phyloP scores from a whole-genome alignment of 1,140 invertebrate genomes.

The Dinothrombium tinctorium region DNA sequence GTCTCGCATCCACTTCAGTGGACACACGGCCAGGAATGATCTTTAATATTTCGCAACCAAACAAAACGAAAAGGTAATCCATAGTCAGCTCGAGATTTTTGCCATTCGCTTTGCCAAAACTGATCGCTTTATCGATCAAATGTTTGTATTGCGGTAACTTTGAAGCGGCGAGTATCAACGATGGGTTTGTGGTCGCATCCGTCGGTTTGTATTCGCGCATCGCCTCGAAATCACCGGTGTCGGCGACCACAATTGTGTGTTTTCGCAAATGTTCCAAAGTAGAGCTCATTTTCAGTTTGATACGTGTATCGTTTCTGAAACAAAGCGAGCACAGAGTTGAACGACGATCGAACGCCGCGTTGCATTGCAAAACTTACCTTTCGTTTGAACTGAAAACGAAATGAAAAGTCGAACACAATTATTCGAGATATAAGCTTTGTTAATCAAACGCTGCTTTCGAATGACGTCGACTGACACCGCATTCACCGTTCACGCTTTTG shows the following conservation, averaged over 20 bases:
- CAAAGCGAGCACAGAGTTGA: no score
- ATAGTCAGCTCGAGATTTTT: slow-evolving; percentile 36
- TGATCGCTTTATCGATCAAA: slow-evolving; percentile 65
- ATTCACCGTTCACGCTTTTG: no score
- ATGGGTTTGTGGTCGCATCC: slow-evolving; percentile 99
- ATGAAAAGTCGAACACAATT: no score
- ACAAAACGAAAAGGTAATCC: slow-evolving; percentile 67
- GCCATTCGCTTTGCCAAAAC: slow-evolving; percentile 49
- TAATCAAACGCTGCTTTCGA: no score
- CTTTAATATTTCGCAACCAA: slow-evolving; percentile 90
- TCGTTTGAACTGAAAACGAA: no score
- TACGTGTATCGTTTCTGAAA: no score
- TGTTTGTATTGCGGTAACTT: slow-evolving; percentile 69
- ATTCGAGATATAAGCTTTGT: no score
- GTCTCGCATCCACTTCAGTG: slow-evolving; percentile 89
- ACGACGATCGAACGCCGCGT: no score
- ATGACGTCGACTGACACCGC: no score
- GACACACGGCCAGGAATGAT: slow-evolving; percentile 93
- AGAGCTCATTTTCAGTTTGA: no score
- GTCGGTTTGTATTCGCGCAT: slow-evolving; percentile 92
- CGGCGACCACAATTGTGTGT: slow-evolving; percentile 78
- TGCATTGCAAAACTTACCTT: no score
- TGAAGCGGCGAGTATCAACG: slow-evolving; percentile 76
- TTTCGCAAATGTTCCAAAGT: slow-evolving; percentile 63
- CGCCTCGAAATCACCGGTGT: slow-evolving; percentile 92